Conservation (phyloP, 2,888 invertebrate species). For the Agriopis aurantiaria region DNA sequence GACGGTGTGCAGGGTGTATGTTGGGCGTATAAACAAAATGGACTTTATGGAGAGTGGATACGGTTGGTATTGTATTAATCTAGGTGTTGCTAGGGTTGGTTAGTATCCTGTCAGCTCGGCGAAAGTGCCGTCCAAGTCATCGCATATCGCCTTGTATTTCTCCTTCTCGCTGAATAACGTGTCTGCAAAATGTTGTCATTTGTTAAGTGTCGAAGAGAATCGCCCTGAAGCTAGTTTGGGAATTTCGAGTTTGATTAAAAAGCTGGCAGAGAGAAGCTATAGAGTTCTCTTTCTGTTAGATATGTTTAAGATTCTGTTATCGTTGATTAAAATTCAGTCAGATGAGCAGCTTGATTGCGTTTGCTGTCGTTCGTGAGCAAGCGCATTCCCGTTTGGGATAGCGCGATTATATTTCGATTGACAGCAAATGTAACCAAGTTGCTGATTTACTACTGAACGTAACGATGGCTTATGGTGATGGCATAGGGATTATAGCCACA, state of each 20-base stretch:
- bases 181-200: constrained; percentile 89
- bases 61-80: constrained; percentile 75
- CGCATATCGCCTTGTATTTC: constrained; percentile 98
- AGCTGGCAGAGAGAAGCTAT: constrained; percentile 66
- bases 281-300: constrained; percentile 69
- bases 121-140: constrained; percentile 98
- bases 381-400: background rate
- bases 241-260: constrained; percentile 46
- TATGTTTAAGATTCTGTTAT: constrained; percentile 43
- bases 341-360: constrained; percentile 2
- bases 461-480: background rate
- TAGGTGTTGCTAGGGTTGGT: constrained; percentile 78
- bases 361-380: background rate
- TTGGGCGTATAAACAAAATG: constrained; percentile 56
- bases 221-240: constrained; percentile 24
- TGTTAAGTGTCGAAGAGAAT: constrained; percentile 60
- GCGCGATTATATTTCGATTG: background rate
- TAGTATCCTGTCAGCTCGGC: constrained; percentile 99
- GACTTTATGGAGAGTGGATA: constrained; percentile 55
- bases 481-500: no score
- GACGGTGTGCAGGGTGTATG: constrained; percentile 36
- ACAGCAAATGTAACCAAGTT: background rate
- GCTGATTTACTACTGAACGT: background rate
- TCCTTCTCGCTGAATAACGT: constrained; percentile 94
- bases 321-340: constrained; percentile 25